Conservation (phyloP, 2,797 vertebrate genomes). For the Falco rusticolus region DNA sequence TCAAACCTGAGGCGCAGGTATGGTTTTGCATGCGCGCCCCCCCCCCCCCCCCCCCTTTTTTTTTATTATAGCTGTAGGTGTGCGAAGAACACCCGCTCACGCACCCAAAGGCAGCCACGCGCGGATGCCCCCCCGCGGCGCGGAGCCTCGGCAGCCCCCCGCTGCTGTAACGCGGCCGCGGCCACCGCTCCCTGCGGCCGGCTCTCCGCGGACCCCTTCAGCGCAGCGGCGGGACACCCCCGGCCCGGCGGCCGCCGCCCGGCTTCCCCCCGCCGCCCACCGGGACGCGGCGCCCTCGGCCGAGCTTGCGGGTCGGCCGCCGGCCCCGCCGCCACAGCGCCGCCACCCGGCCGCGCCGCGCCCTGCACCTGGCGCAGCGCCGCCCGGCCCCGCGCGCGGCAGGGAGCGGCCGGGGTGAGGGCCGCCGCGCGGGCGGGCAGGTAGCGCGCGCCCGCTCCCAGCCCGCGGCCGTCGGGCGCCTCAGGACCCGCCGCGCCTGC, state of each 20-base stretch:
- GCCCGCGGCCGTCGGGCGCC: neutral
- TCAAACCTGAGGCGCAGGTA: neutral
- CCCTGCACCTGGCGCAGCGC: neutral
- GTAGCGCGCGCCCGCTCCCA: neutral
- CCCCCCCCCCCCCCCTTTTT: fast-evolving
- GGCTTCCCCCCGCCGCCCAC: neutral
- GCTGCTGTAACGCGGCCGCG: neutral
- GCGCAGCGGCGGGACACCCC: neutral
- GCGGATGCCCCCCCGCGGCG: too few relatives aligned
- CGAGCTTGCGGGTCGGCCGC: too few relatives aligned
- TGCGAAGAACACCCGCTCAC: too few relatives aligned
- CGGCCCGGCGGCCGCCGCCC: fast-evolving
- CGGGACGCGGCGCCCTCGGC: neutral
- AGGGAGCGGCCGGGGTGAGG: neutral
- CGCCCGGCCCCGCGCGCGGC: too few relatives aligned
- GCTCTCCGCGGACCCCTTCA: too few relatives aligned
- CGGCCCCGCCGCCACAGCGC: neutral
- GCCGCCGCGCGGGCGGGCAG: neutral
- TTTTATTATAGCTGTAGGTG: too few relatives aligned
- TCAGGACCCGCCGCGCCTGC: too few relatives aligned
- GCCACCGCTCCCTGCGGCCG: too few relatives aligned
- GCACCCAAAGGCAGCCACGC: too few relatives aligned
- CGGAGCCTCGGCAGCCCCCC: fast-evolving
- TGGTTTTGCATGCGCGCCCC: neutral
- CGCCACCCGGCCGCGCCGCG: too few relatives aligned